These are phyloP conservation scores for Xestia sexstrigata DNA, from an alignment of 2,888 invertebrate genomes.

Conservation along the genomic window DNA sequence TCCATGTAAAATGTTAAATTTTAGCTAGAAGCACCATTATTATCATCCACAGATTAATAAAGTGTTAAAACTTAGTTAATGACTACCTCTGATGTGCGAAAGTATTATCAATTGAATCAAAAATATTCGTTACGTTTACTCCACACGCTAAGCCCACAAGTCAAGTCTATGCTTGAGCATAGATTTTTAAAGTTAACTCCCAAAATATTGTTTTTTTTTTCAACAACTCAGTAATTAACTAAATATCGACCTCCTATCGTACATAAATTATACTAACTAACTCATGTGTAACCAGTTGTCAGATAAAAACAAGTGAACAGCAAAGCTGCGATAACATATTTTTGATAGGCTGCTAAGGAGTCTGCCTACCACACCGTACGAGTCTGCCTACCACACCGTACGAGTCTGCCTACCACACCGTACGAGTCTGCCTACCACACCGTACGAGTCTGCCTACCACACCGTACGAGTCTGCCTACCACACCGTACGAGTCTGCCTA, in stretches of 20 bases:
- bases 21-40: neutral
- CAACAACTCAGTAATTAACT: neutral
- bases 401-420: no score
- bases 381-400: no score
- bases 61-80: no score
- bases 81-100: neutral
- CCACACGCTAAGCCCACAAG: no score
- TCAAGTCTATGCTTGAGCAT: neutral
- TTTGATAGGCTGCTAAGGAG: neutral
- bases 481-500: no score
- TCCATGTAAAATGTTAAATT: neutral
- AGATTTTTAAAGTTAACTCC: neutral
- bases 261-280: neutral
- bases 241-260: neutral
- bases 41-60: neutral
- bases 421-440: no score
- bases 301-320: neutral
- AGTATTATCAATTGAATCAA: neutral
- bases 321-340: neutral
- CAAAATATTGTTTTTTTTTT: neutral
- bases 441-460: no score
- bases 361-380: neutral
- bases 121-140: neutral
- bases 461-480: no score
- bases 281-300: neutral